These are phyloP conservation scores for Dryas iulia DNA, from an alignment of 1,140 invertebrate species.

Conservation along the genomic window DNA sequence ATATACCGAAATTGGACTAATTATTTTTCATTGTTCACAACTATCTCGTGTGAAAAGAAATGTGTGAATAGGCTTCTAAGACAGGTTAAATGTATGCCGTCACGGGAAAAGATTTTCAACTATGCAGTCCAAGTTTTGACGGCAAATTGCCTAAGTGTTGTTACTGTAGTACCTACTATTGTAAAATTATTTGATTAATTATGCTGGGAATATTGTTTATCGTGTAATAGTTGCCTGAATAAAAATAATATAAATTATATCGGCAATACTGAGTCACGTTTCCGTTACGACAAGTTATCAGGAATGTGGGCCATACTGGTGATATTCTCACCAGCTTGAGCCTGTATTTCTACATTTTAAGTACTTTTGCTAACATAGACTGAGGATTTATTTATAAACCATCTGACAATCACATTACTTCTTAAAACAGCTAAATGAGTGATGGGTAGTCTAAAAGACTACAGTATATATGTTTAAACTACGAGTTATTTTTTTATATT, in stretches of 20 bases:
- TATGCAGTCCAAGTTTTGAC: slow-evolving; percentile 44
- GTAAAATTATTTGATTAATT: slow-evolving; percentile 21
- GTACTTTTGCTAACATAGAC: slow-evolving; percentile 12
- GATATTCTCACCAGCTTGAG: slow-evolving; percentile 54
- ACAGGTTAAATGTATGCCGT: slow-evolving; percentile 39
- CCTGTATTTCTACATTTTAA: slow-evolving; percentile 49
- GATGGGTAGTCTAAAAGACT: too few species aligned
- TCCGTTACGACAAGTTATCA: slow-evolving; percentile 69
- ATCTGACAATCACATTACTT: not conserved
- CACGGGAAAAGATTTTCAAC: slow-evolving; percentile 57
- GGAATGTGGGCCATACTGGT: slow-evolving; percentile 63
- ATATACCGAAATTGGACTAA: not conserved
- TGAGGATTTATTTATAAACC: slow-evolving; percentile 16
- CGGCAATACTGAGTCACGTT: slow-evolving; percentile 59
- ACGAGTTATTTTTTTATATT: too few species aligned
- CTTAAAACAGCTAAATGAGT: not conserved
- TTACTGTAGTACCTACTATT: slow-evolving; percentile 11
- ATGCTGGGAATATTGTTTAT: slow-evolving; percentile 17
- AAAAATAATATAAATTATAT: slow-evolving; percentile 54
- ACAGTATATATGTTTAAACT: not conserved
- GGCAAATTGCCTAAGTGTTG: slow-evolving; percentile 30
- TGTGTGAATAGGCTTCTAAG: slow-evolving; percentile 14
- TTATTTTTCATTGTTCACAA: not conserved
- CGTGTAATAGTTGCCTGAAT: slow-evolving; percentile 28
- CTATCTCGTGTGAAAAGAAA: slow-evolving; percentile 6